Conservation (phyloP, 2,113 vertebrate genomes). For the Bambusicola thoracicus region DNA sequence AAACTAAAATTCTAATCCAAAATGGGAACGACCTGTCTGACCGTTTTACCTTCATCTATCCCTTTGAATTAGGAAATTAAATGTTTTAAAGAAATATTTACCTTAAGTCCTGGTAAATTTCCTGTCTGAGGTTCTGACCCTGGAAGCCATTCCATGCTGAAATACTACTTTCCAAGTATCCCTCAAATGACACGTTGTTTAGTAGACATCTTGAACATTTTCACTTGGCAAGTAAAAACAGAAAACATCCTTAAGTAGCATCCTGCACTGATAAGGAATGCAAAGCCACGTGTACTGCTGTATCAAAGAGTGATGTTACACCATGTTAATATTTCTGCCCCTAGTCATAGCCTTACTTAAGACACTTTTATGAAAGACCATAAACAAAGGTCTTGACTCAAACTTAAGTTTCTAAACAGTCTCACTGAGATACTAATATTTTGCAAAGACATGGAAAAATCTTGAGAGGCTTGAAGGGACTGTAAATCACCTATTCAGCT, state of each 20-base stretch:
- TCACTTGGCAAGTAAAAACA: neutral
- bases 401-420: neutral
- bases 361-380: neutral
- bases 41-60: neutral
- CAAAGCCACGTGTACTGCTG: neutral
- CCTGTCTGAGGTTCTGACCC: neutral
- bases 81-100: neutral
- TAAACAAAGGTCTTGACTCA: neutral
- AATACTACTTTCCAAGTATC: neutral
- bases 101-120: neutral
- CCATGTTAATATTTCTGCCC: neutral
- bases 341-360: neutral
- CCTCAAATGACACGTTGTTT: neutral
- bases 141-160: neutral
- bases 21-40: neutral
- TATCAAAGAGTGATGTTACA: rapidly evolving
- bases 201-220: neutral
- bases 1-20: neutral
- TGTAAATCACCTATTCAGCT: neutral
- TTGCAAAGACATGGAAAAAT: neutral
- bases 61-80: neutral
- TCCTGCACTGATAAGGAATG: neutral
- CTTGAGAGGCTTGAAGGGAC: neutral
- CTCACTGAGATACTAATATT: neutral
- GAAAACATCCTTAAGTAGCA: neutral